These are phyloP conservation scores for Neotoma lepida DNA, from an alignment of 2,113 vertebrate species.

Conservation along the genomic window DNA sequence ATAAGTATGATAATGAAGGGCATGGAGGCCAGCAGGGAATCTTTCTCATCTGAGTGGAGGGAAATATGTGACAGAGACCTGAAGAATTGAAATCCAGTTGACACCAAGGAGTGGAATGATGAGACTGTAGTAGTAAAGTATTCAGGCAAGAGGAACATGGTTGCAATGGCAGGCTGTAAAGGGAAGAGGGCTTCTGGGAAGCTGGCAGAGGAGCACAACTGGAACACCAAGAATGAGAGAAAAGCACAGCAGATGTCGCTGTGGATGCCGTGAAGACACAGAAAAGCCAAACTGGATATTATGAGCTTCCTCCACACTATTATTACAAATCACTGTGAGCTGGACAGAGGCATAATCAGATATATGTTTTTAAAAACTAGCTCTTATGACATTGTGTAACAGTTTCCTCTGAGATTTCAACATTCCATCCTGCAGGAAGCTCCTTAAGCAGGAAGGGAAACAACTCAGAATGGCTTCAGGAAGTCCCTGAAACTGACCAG, in stretches of 20 bases:
- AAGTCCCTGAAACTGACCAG: neutral
- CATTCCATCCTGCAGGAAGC: neutral
- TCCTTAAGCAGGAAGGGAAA: neutral
- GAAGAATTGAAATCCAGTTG: neutral
- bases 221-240: neutral
- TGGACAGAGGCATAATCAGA: neutral
- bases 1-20: neutral
- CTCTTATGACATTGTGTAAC: neutral
- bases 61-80: neutral
- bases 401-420: neutral
- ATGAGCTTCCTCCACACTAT: neutral
- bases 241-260: neutral
- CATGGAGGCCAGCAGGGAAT: neutral
- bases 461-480: neutral
- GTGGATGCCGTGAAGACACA: neutral
- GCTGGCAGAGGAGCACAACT: neutral
- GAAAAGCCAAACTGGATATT: neutral
- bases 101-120: neutral
- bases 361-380: neutral
- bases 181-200: neutral
- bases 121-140: neutral
- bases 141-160: neutral
- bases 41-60: neutral
- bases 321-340: conserved; percentile 5
- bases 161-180: neutral